Conservation (phyloP, 2,113 vertebrate species). For the Mormyrus iriodes region DNA sequence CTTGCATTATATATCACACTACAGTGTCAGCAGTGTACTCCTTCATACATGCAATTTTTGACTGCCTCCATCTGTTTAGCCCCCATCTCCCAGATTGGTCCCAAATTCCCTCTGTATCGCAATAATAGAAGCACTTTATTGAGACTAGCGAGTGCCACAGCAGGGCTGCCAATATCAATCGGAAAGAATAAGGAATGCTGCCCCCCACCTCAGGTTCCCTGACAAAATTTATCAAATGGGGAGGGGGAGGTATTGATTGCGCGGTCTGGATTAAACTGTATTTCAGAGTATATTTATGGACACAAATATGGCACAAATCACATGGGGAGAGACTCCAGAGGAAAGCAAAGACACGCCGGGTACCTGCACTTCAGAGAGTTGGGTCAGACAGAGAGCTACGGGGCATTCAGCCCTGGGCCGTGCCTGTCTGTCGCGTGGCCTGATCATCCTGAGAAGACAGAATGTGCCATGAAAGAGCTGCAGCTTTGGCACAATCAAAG, state of each 20-base stretch:
- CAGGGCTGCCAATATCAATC: background rate
- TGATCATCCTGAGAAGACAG: slow-evolving; percentile 6
- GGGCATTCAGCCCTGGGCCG: slow-evolving; percentile 9
- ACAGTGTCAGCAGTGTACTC: background rate
- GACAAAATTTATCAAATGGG: background rate
- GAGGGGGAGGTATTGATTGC: background rate
- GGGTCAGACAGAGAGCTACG: background rate
- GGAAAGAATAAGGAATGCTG: background rate
- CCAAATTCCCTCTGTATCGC: background rate
- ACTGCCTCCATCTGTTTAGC: background rate
- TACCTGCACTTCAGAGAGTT: slow-evolving; percentile 4
- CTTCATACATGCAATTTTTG: background rate
- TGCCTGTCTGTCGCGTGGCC: background rate
- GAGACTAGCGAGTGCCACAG: background rate
- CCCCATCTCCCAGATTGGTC: background rate
- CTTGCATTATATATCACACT: background rate
- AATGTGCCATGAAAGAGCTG: background rate
- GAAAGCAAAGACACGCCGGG: background rate
- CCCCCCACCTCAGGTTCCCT: background rate
- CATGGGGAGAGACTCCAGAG: background rate
- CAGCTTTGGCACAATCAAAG: background rate
- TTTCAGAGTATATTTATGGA: background rate
- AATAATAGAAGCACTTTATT: background rate
- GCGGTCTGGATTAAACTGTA: background rate
- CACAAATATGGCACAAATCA: background rate